phyloP scores from a whole-genome alignment of 2,888 invertebrate genomes.

The Dicyrtoma fusca region DNA sequence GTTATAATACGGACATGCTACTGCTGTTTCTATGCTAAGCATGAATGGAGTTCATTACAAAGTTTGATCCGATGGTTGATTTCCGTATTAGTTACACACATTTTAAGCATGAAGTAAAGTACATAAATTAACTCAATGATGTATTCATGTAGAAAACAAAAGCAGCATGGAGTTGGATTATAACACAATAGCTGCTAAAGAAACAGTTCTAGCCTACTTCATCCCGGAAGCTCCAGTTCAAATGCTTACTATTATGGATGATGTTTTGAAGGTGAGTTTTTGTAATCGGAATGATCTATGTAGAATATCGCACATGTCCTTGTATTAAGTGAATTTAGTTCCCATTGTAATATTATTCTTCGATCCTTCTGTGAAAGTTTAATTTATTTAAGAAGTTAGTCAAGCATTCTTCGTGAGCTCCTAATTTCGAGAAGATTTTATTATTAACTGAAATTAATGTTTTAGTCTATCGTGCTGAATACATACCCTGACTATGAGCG shows the following conservation, averaged over 20 bases:
- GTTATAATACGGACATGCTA: too few relatives aligned
- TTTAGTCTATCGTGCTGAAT: slow-evolving; percentile 72
- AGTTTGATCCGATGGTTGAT: too few relatives aligned
- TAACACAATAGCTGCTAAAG: slow-evolving; percentile 82
- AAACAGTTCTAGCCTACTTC: slow-evolving; percentile 94
- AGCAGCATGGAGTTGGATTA: slow-evolving; percentile 92
- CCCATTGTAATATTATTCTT: too few relatives aligned
- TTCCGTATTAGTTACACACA: too few relatives aligned
- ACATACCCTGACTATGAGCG: slow-evolving; percentile 96
- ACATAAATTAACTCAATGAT: too few relatives aligned
- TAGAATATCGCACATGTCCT: slow-evolving; percentile 46
- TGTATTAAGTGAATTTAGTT: background rate
- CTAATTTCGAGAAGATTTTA: too few relatives aligned
- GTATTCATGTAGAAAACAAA: slow-evolving; percentile 64
- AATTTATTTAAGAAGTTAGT: too few relatives aligned
- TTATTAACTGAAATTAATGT: slow-evolving; percentile 57
- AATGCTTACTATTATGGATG: slow-evolving; percentile 95
- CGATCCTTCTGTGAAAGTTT: too few relatives aligned
- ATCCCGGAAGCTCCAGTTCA: slow-evolving; percentile 96
- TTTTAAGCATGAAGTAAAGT: too few relatives aligned
- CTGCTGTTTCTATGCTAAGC: too few relatives aligned
- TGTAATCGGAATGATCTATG: slow-evolving; percentile 27
- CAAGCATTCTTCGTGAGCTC: too few relatives aligned
- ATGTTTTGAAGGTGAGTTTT: slow-evolving; percentile 70
- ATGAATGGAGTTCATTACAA: background rate